phyloP scores from a whole-genome alignment of 92 coral and sea anemone species.

The Chrysogorgia sp. region DNA sequence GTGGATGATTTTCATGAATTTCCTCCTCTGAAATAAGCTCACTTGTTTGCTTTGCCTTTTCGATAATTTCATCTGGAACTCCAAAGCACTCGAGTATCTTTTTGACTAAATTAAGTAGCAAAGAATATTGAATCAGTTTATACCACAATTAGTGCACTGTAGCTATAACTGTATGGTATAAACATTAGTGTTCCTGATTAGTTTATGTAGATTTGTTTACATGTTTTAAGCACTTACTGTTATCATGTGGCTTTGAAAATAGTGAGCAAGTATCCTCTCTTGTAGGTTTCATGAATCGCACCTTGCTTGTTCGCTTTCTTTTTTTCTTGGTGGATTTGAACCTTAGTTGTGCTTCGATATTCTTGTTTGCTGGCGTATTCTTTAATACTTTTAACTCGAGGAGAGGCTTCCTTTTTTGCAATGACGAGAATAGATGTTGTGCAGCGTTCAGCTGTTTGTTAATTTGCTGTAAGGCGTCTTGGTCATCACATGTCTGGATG shows the following conservation, averaged over 20 bases:
- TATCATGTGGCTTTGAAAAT: too few relatives aligned
- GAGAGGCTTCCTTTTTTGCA: constrained; percentile 41
- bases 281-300: neutral
- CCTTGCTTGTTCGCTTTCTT: constrained; percentile 10
- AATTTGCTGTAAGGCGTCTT: constrained; percentile 23
- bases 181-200: too few relatives aligned
- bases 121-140: too few relatives aligned
- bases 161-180: too few relatives aligned
- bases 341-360: constrained; percentile 21
- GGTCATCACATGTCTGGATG: neutral
- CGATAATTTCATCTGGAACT: constrained; percentile 1
- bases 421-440: constrained; percentile 5
- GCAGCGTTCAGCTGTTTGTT: constrained; percentile 45
- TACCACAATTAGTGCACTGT: too few relatives aligned
- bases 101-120: neutral
- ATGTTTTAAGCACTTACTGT: neutral
- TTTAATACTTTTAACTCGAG: constrained; percentile 22
- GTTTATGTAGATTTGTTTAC: neutral
- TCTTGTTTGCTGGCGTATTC: constrained; percentile 34
- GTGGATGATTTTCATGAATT: constrained; percentile 48
- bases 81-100: neutral
- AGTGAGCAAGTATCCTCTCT: neutral
- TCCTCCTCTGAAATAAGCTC: constrained; percentile 37
- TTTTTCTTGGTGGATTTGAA: too few relatives aligned
- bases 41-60: constrained; percentile 8